Evolutionary conservation across 1,140 invertebrate genomes (phyloP), one percentile per base, ranked within the genome.

Genomic region (Apis florea): DNA sequence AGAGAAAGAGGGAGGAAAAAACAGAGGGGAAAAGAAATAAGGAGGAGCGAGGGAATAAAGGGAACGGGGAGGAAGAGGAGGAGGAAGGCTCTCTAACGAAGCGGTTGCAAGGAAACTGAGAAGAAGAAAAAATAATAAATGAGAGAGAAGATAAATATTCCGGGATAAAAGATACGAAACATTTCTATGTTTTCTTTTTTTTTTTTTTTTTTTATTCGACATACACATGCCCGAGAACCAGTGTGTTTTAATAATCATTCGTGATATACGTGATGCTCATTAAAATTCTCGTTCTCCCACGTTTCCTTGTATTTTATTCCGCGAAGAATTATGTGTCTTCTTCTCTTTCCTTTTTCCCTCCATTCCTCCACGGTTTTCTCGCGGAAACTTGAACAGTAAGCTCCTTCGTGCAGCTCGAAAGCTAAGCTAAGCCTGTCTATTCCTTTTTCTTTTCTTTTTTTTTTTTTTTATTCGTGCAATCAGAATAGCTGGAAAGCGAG

Each of bases 211-310:
- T 3, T 31, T 71, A 21, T 82, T n/a, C 17, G 53, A 12, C 19
- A 63, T 31, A 51, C 15, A 19, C 64, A 19, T 21, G 47, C 64
- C 40, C 17, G 54, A 11, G 54, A 58, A n/a, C 9, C 68, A 56
- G 47, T 56, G 40, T 26, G 59, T 68, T 74, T 84, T 79, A 84
- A 86, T 84, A 84, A 85, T 82, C 64, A 63, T 73, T 83, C 66
- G 76, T 72, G n/a, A 63, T 73, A 61, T 51, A 31, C 63, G n/a
- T 13, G 15, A 26, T 67, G 49, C 26, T 53, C 64, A 12, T 51
- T 51, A 51, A 40, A 19, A 40, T 47, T 71, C 51, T 9, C 9
- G 21, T 56, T 77, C 49, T 12, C 8, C 17, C 17, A 6, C 12
- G 2, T 12, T 13, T 17, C 3, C 56, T n/a, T 47, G 10, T 26